A percentile compares a stretch with the other conserved stretches of the same genome.
Conservation (phyloP, 2,888 invertebrate genomes). For the Xestia sexstrigata region DNA sequence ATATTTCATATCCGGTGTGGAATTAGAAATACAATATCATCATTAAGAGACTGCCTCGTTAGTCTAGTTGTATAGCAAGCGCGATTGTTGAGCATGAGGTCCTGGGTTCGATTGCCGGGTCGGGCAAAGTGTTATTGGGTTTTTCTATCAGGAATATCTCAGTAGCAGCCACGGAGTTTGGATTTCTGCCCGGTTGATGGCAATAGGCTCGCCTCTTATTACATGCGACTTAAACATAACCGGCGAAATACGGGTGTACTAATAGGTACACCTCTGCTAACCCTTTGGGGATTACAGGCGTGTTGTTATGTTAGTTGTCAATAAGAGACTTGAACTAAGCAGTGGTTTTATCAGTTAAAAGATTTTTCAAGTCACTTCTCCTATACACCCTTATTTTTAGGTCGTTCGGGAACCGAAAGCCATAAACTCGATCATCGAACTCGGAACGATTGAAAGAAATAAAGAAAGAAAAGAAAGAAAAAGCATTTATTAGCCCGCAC, state of each 20-base stretch:
- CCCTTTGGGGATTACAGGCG: background rate
- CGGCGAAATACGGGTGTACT: no score
- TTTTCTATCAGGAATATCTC: background rate
- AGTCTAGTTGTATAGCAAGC: background rate
- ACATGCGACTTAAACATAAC: background rate
- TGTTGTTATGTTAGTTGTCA: background rate
- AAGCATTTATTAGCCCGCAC: no score
- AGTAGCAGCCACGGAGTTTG: background rate
- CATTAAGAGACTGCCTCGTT: background rate
- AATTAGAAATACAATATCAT: constrained; percentile 7
- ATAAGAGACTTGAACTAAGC: background rate
- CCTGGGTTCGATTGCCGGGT: background rate
- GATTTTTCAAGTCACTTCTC: background rate
- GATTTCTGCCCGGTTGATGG: background rate
- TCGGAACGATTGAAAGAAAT: no score
- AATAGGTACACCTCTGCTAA: background rate
- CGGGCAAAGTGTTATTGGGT: no score
- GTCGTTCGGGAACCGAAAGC: no score
- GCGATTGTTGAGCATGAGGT: background rate
- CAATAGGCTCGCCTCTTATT: background rate
- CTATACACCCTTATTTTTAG: no score
- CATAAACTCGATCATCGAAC: no score
- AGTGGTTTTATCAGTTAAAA: background rate
- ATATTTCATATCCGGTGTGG: constrained; percentile 18
- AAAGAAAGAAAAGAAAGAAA: no score